These are phyloP conservation scores for Platynereis dumerilii DNA, from an alignment of 2,888 invertebrate genomes.

Conservation along the genomic window DNA sequence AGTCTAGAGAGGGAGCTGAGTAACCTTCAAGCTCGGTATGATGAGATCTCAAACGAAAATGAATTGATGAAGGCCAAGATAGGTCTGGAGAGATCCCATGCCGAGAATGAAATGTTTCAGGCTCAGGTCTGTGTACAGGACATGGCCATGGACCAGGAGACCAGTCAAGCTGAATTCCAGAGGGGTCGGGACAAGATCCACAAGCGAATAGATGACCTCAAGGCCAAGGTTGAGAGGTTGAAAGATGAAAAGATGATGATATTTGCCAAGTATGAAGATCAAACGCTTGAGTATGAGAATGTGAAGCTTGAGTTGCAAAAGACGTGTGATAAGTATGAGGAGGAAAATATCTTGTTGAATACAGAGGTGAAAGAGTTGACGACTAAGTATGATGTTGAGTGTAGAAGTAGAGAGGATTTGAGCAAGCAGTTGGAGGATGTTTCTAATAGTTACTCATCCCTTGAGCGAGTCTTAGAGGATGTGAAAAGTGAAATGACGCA, in stretches of 20 bases:
- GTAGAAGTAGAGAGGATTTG: conserved; percentile 16
- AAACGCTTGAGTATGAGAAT: conserved; percentile 8
- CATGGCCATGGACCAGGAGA: conserved; percentile 18
- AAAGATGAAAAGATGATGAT: conserved; percentile 20
- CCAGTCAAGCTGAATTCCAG: conserved; percentile 10
- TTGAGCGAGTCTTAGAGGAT: conserved; percentile 18
- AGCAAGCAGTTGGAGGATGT: conserved; percentile 14
- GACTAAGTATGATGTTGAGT: conserved; percentile 10
- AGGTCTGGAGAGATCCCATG: conserved; percentile 8
- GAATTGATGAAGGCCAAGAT: conserved; percentile 13
- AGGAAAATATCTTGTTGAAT: conserved; percentile 17
- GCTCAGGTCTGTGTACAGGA: conserved; percentile 17
- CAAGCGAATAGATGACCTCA: conserved; percentile 15
- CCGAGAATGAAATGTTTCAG: conserved; percentile 17
- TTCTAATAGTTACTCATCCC: background rate
- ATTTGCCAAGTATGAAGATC: background rate
- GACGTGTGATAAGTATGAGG: conserved; percentile 14
- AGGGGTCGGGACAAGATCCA: conserved; percentile 11
- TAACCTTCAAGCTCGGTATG: conserved; percentile 13
- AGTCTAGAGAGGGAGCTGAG: conserved; percentile 15
- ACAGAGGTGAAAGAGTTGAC: conserved; percentile 16
- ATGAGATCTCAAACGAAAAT: conserved; percentile 16
- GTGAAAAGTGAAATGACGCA: conserved; percentile 25
- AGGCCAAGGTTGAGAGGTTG: conserved; percentile 6
- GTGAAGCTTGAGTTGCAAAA: conserved; percentile 7